These are phyloP conservation scores for Leptopilina boulardi DNA, from an alignment of 1,140 invertebrate genomes.

Conservation along the genomic window DNA sequence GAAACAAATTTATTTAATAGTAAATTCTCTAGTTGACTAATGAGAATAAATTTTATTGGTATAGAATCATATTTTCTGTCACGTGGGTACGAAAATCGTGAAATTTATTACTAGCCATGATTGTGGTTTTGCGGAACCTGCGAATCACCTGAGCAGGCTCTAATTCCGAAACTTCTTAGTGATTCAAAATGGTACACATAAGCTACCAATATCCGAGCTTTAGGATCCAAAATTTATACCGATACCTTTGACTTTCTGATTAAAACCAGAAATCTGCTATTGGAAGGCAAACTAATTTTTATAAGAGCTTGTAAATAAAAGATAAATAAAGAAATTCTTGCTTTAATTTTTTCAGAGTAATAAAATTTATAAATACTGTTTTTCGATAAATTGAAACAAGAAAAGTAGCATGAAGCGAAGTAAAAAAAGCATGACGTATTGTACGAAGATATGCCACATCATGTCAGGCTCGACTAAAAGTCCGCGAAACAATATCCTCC, in stretches of 20 bases:
- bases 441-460: conserved; percentile 54
- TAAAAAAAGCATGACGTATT: conserved; percentile 37
- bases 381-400: conserved; percentile 23
- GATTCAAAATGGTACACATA: background rate
- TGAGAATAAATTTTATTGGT: no score
- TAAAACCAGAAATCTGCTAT: no score
- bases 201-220: background rate
- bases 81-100: background rate
- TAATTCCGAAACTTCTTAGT: background rate
- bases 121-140: conserved; percentile 8
- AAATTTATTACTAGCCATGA: background rate
- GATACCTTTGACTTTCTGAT: background rate
- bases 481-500: conserved; percentile 55
- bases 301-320: no score
- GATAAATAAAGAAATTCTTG: no score
- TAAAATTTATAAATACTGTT: conserved; percentile 28
- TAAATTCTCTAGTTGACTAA: no score
- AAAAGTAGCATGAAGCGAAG: conserved; percentile 51
- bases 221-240: background rate
- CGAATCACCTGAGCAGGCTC: conserved; percentile 10
- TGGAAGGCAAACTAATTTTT: no score
- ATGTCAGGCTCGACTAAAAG: conserved; percentile 52
- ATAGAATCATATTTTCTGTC: no score
- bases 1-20: no score
- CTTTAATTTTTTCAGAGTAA: no score